Evolutionary conservation across 2,888 invertebrate species (phyloP), one percentile per base, ranked within the genome.

Genomic region (Pseudeuparius sepicola): DNA sequence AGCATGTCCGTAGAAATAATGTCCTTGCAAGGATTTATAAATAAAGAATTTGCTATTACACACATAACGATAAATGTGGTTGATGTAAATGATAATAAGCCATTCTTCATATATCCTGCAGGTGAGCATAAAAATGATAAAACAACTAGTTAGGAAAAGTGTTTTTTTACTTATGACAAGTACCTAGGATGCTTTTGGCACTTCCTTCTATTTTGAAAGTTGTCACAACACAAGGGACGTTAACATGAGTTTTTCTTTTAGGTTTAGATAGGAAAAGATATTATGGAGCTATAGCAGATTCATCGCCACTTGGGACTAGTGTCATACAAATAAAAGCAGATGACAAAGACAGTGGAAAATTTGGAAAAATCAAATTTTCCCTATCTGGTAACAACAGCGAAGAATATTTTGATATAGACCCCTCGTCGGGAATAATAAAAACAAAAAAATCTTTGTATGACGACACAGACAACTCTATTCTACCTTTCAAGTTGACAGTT

Each of bases 61-160:
- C 73, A 73, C 49, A 74, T 93, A 0, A 80, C 81, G 43, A 75
- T 94, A 1, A 80, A 84, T 43, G 80, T 94, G 0, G 66, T 74
- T 0, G 93, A 94, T 57, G 77, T 86, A 1, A 94, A 94, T 56
- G 93, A 94, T 56, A 92, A 93, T 57, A 70, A 72, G 1, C 93
- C 94, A 0, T 70, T 74, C 47, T 94, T 93, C 56, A 61, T 80
- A 0, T 84, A 80, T 50, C 78, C 81, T 2, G n/a, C n/a, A 63
- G 66, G 2, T n/a, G n/a, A n/a, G n/a, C n/a, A n/a, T n/a, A n/a
- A n/a, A n/a, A n/a, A n/a, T n/a, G n/a, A n/a, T n/a, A n/a, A n/a
- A n/a, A n/a, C n/a, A n/a, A n/a, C n/a, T n/a, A n/a, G n/a, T n/a
- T n/a, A n/a, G n/a, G n/a, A n/a, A n/a, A n/a, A n/a, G n/a, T n/a